Evolutionary conservation across 2,888 invertebrate species (phyloP).

Genomic region (Agriotes lineatus): DNA sequence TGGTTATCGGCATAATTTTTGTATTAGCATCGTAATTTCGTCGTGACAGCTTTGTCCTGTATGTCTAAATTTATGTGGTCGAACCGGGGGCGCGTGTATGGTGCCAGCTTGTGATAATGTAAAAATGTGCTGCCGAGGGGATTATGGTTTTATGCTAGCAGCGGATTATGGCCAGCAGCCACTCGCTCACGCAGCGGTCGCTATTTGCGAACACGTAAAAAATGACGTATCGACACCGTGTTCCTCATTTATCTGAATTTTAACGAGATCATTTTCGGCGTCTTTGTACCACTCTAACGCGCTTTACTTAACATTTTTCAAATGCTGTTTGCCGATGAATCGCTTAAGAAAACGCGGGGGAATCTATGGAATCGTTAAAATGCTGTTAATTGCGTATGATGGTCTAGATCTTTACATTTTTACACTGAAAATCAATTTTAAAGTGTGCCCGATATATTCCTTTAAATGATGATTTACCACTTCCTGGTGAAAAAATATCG

Average conservation of each 20-base stretch:
- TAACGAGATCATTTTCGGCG: not conserved
- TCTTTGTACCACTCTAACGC: too few relatives aligned
- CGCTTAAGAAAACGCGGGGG: not conserved
- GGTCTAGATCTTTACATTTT: too few relatives aligned
- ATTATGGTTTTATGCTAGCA: slow-evolving; percentile 53
- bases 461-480: too few relatives aligned
- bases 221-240: slow-evolving; percentile 30
- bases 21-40: slow-evolving; percentile 38
- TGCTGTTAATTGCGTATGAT: too few relatives aligned
- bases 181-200: slow-evolving; percentile 45
- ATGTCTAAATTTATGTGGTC: slow-evolving; percentile 39
- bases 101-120: slow-evolving; percentile 56
- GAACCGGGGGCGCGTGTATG: slow-evolving; percentile 28
- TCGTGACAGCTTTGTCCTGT: slow-evolving; percentile 36
- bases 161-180: slow-evolving; percentile 52
- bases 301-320: not conserved
- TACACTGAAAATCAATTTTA: too few relatives aligned
- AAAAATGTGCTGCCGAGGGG: slow-evolving; percentile 49
- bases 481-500: too few relatives aligned
- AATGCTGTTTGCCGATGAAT: not conserved
- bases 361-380: too few relatives aligned
- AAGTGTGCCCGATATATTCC: too few relatives aligned
- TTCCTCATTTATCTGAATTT: slow-evolving; percentile 9
- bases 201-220: slow-evolving; percentile 32
- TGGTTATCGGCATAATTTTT: slow-evolving; percentile 38